Percentiles rank a stretch among this genome's conserved stretches.
These are phyloP conservation scores for Drosophila pseudoananassae DNA, from an alignment of 1,140 invertebrate species.

Conservation along the genomic window DNA sequence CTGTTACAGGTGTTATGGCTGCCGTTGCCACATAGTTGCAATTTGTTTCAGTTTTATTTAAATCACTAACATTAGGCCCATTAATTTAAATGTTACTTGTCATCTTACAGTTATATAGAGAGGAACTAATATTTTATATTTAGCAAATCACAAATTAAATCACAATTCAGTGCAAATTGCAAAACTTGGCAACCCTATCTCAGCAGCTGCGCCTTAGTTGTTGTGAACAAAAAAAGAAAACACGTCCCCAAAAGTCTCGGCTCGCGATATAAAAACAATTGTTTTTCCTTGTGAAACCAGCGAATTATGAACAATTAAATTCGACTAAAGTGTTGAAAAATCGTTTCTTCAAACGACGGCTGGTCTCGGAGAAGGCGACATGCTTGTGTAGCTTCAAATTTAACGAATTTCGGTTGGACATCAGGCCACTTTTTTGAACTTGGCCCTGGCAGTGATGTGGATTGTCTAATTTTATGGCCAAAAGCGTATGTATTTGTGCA, in stretches of 20 bases:
- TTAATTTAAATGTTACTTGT: not conserved
- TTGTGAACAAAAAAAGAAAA: conserved; percentile 56
- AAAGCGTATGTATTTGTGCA: conserved; percentile 23
- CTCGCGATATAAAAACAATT: conserved; percentile 54
- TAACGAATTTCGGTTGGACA: conserved; percentile 6
- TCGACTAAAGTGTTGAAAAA: conserved; percentile 26
- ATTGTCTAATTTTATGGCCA: conserved; percentile 39
- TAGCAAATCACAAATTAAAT: conserved; percentile 5
- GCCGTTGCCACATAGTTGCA: conserved; percentile 29
- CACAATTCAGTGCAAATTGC: not conserved
- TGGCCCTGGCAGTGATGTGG: conserved; percentile 60
- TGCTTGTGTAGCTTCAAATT: conserved; percentile 7
- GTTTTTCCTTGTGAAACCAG: conserved; percentile 49
- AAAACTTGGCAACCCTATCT: conserved; percentile 37
- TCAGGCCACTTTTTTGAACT: conserved; percentile 58
- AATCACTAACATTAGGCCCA: conserved; percentile 4
- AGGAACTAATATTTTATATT: conserved; percentile 10
- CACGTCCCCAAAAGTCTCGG: conserved; percentile 44
- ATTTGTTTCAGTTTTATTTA: not conserved
- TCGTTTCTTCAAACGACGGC: conserved; percentile 8
- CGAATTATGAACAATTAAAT: conserved; percentile 49
- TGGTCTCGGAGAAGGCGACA: conserved; percentile 5
- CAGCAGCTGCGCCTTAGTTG: conserved; percentile 61
- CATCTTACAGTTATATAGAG: not conserved
- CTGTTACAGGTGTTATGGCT: conserved; percentile 39